phyloP scores from a whole-genome alignment of 2,113 vertebrate species.

The Brachionichthys hirsutus region DNA sequence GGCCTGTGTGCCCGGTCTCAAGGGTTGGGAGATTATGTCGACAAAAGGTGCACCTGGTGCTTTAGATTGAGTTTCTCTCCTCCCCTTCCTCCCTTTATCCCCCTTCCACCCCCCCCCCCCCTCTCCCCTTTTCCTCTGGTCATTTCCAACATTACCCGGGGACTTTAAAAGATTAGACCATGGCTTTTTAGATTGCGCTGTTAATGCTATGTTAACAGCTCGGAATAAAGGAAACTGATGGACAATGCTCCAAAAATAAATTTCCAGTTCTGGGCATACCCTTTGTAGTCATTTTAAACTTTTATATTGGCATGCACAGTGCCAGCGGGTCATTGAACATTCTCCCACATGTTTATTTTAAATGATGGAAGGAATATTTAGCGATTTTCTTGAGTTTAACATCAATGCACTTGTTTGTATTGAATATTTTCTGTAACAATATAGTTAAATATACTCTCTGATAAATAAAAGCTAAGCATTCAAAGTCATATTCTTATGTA shows the following conservation, averaged over 20 bases:
- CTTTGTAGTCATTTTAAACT: conserved; percentile 25
- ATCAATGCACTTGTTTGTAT: no score
- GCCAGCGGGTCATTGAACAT: conserved; percentile 36
- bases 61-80: conserved; percentile 78
- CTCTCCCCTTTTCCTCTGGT: conserved; percentile 53
- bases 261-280: conserved; percentile 19
- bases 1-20: conserved; percentile 68
- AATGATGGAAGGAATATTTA: no score
- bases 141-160: conserved; percentile 68
- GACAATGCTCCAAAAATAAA: conserved; percentile 38
- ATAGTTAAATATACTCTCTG: no score
- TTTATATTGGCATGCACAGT: conserved; percentile 27
- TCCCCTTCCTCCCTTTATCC: conserved; percentile 65
- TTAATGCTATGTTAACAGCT: conserved; percentile 64
- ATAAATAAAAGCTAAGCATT: no score
- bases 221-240: conserved; percentile 41
- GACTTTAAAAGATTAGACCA: conserved; percentile 76
- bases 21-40: conserved; percentile 76
- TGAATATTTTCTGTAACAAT: no score
- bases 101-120: conserved; percentile 65
- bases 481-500: no score
- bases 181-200: conserved; percentile 62
- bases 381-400: no score
- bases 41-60: conserved; percentile 80
- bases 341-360: background rate